phyloP scores from a whole-genome alignment of 2,888 invertebrate genomes.

The Ectemnius cavifrons region DNA sequence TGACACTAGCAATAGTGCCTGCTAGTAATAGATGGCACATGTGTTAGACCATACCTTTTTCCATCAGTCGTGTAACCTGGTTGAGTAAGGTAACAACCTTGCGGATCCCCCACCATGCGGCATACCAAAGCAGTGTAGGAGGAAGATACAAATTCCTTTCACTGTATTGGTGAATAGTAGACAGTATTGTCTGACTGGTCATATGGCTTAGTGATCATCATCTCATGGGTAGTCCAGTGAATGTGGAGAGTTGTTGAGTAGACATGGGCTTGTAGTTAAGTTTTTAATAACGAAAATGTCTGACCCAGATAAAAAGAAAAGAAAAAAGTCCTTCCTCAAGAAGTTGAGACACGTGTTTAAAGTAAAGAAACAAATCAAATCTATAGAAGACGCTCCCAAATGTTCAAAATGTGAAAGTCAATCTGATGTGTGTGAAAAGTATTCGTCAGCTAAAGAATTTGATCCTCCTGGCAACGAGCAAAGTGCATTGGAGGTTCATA shows the following conservation, averaged over 20 bases:
- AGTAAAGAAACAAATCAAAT: slow-evolving; percentile 30
- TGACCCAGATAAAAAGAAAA: slow-evolving; percentile 33
- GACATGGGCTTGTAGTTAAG: neutral
- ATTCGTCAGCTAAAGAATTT: slow-evolving; percentile 8
- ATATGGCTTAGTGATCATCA: slow-evolving; percentile 28
- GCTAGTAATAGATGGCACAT: no score
- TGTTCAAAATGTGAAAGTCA: slow-evolving; percentile 6
- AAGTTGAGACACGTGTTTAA: slow-evolving; percentile 49
- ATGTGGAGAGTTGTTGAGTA: no score
- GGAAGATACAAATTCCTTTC: slow-evolving; percentile 16
- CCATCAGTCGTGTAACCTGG: slow-evolving; percentile 30
- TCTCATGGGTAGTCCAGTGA: slow-evolving; percentile 29
- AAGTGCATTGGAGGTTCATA: neutral
- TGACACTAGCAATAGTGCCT: no score
- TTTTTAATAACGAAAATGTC: slow-evolving; percentile 39
- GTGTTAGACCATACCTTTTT: slow-evolving; percentile 19
- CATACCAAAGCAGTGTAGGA: slow-evolving; percentile 25
- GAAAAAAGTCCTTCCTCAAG: slow-evolving; percentile 52
- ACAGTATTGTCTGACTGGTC: slow-evolving; percentile 11
- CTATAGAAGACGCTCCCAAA: neutral
- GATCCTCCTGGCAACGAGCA: neutral
- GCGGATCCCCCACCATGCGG: slow-evolving; percentile 44
- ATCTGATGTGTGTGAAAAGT: slow-evolving; percentile 6
- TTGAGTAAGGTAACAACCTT: slow-evolving; percentile 48
- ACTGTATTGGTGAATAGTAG: slow-evolving; percentile 23